phyloP scores from a whole-genome alignment of 2,113 vertebrate genomes.

The Hippoglossus stenolepis region DNA sequence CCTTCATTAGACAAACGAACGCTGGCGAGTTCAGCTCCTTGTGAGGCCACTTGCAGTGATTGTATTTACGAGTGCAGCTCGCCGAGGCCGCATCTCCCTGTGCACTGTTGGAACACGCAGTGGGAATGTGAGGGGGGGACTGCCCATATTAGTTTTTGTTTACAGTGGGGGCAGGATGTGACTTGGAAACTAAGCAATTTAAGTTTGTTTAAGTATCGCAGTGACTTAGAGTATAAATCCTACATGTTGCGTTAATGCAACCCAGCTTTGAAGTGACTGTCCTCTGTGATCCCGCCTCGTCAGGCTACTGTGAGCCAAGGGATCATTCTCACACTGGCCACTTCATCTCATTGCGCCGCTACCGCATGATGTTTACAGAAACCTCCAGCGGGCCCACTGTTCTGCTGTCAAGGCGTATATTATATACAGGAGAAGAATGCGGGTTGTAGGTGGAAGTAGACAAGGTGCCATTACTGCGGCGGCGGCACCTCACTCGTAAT shows the following conservation, averaged over 20 bases:
- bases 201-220: slow-evolving; percentile 54
- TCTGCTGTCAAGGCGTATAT: not conserved
- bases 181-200: slow-evolving; percentile 49
- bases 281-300: slow-evolving; percentile 5
- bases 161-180: slow-evolving; percentile 61
- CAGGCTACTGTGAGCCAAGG: slow-evolving; percentile 5
- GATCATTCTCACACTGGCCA: slow-evolving; percentile 2
- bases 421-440: not conserved
- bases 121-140: slow-evolving; percentile 42
- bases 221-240: slow-evolving; percentile 45
- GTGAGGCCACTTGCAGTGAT: slow-evolving; percentile 33
- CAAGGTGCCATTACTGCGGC: not conserved
- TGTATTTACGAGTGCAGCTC: slow-evolving; percentile 12
- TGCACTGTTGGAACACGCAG: slow-evolving; percentile 37
- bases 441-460: not conserved
- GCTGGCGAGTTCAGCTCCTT: slow-evolving; percentile 18
- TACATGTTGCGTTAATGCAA: slow-evolving; percentile 19
- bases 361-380: not conserved
- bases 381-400: not conserved
- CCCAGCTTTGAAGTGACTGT: not conserved
- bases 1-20: slow-evolving; percentile 15
- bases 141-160: slow-evolving; percentile 57
- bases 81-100: slow-evolving; percentile 11
- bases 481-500: not conserved
- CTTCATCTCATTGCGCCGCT: slow-evolving; percentile 17